Conservation (phyloP, 2,888 invertebrate genomes). For the Archips xylosteana region DNA sequence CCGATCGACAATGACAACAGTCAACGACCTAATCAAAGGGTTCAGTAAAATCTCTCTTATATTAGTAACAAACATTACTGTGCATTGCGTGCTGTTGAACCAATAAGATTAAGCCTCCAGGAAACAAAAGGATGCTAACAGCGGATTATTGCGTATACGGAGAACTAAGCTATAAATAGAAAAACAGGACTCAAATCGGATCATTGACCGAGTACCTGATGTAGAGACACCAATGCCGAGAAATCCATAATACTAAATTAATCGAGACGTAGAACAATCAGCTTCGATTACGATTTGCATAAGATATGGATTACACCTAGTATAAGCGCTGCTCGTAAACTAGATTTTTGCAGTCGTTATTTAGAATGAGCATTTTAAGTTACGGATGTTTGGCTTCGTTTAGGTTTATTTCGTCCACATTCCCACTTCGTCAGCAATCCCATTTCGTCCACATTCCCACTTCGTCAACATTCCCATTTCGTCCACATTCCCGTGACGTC, state of each 20-base stretch:
- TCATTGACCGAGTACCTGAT: constrained; percentile 26
- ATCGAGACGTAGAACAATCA: background rate
- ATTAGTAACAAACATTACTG: background rate
- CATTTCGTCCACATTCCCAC: too few relatives aligned
- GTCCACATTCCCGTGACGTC: too few relatives aligned
- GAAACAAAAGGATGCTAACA: constrained; percentile 22
- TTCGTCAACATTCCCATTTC: too few relatives aligned
- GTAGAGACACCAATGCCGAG: constrained; percentile 7
- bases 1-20: background rate
- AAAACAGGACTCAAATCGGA: constrained; percentile 25
- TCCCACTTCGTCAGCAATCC: too few relatives aligned
- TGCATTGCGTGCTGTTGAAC: constrained; percentile 2
- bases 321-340: background rate
- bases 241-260: constrained; percentile 4
- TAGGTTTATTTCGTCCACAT: too few relatives aligned
- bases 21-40: constrained; percentile 10
- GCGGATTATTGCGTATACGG: constrained; percentile 4
- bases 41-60: background rate
- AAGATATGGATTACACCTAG: background rate
- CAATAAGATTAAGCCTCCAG: constrained; percentile 19
- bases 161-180: constrained; percentile 23
- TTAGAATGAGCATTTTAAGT: background rate
- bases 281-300: constrained; percentile 1
- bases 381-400: background rate
- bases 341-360: background rate